Conservation (phyloP, 2,888 invertebrate species). For the Acrobasis repandana region DNA sequence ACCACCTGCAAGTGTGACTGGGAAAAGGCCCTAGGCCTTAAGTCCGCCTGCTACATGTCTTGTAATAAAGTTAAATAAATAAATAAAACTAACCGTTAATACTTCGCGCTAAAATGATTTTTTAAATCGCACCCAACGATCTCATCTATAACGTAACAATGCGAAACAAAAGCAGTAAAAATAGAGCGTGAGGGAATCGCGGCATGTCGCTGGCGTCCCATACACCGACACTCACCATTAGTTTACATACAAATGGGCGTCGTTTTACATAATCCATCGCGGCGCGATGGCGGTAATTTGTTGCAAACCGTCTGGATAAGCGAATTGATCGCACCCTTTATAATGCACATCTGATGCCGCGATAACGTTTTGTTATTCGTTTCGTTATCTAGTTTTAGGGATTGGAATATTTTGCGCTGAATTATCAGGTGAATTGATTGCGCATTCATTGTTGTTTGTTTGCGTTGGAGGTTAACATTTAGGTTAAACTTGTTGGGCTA, state of each 20-base stretch:
- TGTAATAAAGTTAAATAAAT: too few relatives aligned
- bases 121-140: not conserved
- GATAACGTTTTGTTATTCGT: slow-evolving; percentile 29
- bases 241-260: slow-evolving; percentile 80
- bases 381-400: slow-evolving; percentile 30
- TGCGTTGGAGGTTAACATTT: not conserved
- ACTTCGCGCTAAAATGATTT: too few relatives aligned
- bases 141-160: slow-evolving; percentile 5
- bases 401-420: slow-evolving; percentile 22
- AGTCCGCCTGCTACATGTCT: too few relatives aligned
- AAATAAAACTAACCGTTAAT: too few relatives aligned
- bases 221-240: slow-evolving; percentile 72
- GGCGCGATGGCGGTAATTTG: slow-evolving; percentile 75
- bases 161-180: slow-evolving; percentile 31
- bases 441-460: slow-evolving; percentile 14
- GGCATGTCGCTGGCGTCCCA: slow-evolving; percentile 50
- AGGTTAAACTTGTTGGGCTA: not conserved
- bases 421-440: slow-evolving; percentile 19
- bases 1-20: too few relatives aligned
- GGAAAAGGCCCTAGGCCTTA: too few relatives aligned
- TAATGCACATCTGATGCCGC: slow-evolving; percentile 64
- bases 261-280: slow-evolving; percentile 80
- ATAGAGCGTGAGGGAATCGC: slow-evolving; percentile 32
- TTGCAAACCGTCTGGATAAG: slow-evolving; percentile 76
- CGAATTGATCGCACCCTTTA: slow-evolving; percentile 72